Evolutionary conservation across 2,888 invertebrate genomes (phyloP), one percentile per base, ranked within the genome.

Genomic region (Rhimphoctona megacephalus): DNA sequence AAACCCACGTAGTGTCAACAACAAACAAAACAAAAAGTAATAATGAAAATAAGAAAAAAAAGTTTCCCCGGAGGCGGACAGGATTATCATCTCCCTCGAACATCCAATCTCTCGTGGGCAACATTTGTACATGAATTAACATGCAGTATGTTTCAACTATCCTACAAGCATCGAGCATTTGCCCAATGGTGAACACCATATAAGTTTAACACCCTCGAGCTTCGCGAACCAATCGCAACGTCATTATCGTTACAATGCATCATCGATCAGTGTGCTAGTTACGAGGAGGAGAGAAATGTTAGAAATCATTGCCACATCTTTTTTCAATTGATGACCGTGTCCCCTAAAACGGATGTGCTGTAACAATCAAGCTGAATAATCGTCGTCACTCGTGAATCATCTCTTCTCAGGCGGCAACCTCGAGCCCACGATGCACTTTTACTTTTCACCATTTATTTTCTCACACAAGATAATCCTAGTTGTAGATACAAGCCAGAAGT

Each of bases 41-140:
- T 77, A 81, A 67, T 36, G 19, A 76, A n/a, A 66, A 72, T 46
- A 67, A 81, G 46, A 66, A 49, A 85, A 64, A 67, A 33, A 54
- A 69, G 76, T 61, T 57, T 46, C 85, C 89, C 90, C 88, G 91
- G 90, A 90, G 92, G 92, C 92, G 92, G 92, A 91, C 92, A 89
- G 89, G 91, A 91, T 91, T 89, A 85, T 81, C 87, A 74, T 76
- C 86, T 76, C 72, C 82, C 81, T 85, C 87, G 87, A 89, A 83
- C 81, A 81, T 83, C 64, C 81, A 74, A 69, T 72, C 76, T 76
- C 83, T 72, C 80, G 83, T 86, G 80, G 80, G 83, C 83, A 72
- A 70, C 70, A 49, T 70, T 72, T 19, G 79, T 80, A 6, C 25
- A 76, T 73, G 69, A 79, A 69, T 25, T 64, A 52, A 46, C 72